A percentile compares a stretch with the other conserved stretches of the same genome.
phyloP scores from a whole-genome alignment of 2,113 vertebrate genomes.

The Triplophysa rosa region DNA sequence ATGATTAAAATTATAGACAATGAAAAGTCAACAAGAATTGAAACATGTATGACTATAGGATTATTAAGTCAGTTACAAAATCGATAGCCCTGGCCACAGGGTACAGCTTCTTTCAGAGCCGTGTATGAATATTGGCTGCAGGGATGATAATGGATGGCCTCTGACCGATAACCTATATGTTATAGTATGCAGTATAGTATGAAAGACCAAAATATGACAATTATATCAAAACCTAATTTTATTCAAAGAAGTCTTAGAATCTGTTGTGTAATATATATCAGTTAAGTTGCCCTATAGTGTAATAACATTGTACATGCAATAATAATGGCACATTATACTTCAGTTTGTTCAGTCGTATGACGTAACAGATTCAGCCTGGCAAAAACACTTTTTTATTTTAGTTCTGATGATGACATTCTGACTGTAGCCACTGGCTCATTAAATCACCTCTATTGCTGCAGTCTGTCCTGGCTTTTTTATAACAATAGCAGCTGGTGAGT shows the following conservation, averaged over 20 bases:
- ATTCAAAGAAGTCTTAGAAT: not conserved
- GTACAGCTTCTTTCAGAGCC: not conserved
- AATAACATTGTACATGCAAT: not conserved
- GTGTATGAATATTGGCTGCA: not conserved
- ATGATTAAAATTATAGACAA: conserved; percentile 8
- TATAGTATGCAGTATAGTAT: not conserved
- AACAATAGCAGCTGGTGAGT: conserved; percentile 15
- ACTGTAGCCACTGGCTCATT: conserved; percentile 6
- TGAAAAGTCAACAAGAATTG: conserved; percentile 6
- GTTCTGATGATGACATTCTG: not conserved
- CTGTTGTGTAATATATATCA: not conserved
- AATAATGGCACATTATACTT: not conserved
- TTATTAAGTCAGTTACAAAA: not conserved
- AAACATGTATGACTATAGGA: not conserved
- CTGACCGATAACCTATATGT: not conserved
- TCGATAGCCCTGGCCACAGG: not conserved
- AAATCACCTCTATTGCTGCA: not conserved
- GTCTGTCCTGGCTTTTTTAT: not conserved
- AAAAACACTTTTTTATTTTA: too few species aligned
- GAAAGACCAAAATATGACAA: not conserved
- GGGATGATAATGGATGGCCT: not conserved
- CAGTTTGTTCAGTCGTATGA: not conserved
- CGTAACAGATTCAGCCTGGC: not conserved
- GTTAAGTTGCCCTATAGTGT: not conserved
- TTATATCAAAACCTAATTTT: not conserved